Evolutionary conservation across 2,888 invertebrate genomes (phyloP).

Genomic region (Archips xylosteana): DNA sequence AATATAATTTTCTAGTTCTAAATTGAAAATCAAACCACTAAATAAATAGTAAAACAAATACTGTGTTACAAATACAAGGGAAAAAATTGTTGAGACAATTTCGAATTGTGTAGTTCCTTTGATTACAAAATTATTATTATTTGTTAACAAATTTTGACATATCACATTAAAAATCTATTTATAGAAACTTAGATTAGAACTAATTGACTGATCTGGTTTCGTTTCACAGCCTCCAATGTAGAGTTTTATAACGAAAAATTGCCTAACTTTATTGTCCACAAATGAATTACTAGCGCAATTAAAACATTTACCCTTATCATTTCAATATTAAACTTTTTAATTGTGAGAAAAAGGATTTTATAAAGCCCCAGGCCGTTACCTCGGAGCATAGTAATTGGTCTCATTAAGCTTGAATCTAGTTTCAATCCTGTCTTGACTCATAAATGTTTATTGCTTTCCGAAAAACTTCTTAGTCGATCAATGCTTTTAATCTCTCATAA

Average conservation of each 20-base stretch:
- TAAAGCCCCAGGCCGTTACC: constrained; percentile 42
- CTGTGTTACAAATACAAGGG: background rate
- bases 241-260: constrained; percentile 24
- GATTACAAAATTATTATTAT: too few relatives aligned
- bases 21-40: background rate
- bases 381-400: constrained; percentile 59
- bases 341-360: constrained; percentile 41
- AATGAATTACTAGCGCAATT: constrained; percentile 33
- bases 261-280: constrained; percentile 20
- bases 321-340: constrained; percentile 28
- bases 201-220: constrained; percentile 5
- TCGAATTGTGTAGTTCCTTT: too few relatives aligned
- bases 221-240: constrained; percentile 8
- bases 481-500: constrained; percentile 78
- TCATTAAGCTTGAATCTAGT: constrained; percentile 62
- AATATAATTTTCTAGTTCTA: background rate
- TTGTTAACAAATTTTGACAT: too few relatives aligned
- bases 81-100: background rate
- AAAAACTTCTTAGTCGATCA: constrained; percentile 73
- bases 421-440: constrained; percentile 55
- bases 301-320: constrained; percentile 36
- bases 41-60: background rate
- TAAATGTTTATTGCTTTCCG: constrained; percentile 66
- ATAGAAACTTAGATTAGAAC: background rate
- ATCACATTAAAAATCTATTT: background rate